These are phyloP conservation scores for Euglossa dilemma DNA, from an alignment of 1,140 invertebrate species.

Conservation along the genomic window DNA sequence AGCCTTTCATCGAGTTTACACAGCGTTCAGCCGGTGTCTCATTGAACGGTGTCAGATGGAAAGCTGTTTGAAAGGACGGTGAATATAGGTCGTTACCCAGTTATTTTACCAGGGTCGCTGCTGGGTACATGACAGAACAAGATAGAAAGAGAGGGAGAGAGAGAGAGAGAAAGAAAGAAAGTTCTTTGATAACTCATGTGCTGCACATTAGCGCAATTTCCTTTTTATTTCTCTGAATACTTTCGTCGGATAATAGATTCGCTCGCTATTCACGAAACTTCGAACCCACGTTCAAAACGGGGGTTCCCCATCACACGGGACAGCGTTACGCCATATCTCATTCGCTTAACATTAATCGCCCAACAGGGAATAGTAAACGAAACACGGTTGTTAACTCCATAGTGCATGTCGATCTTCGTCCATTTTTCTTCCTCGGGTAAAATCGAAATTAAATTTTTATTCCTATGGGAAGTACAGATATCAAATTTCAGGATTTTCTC, in stretches of 20 bases:
- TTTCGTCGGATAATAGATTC: slow-evolving; percentile 39
- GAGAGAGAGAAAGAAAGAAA: too few species aligned
- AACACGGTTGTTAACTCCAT: background rate
- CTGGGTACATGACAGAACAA: background rate
- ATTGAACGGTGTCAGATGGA: slow-evolving; percentile 13
- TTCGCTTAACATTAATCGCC: slow-evolving; percentile 15
- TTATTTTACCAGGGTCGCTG: slow-evolving; percentile 29
- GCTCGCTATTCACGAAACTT: slow-evolving; percentile 22
- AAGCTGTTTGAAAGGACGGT: slow-evolving; percentile 16
- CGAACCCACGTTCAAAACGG: background rate
- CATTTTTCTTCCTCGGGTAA: background rate
- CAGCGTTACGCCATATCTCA: background rate
- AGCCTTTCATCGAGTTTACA: background rate
- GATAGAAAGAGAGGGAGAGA: background rate
- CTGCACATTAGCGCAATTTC: slow-evolving; percentile 26
- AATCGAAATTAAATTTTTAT: background rate
- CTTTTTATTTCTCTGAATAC: slow-evolving; percentile 33
- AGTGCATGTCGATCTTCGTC: background rate
- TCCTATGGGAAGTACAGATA: too few species aligned
- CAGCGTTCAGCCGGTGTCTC: background rate
- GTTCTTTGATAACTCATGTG: slow-evolving; percentile 6
- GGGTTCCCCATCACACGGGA: background rate
- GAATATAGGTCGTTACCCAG: slow-evolving; percentile 40
- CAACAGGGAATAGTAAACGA: background rate
- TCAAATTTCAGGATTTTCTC: too few species aligned